Conservation (phyloP, 2,888 invertebrate genomes). For the Morpho deidamia region DNA sequence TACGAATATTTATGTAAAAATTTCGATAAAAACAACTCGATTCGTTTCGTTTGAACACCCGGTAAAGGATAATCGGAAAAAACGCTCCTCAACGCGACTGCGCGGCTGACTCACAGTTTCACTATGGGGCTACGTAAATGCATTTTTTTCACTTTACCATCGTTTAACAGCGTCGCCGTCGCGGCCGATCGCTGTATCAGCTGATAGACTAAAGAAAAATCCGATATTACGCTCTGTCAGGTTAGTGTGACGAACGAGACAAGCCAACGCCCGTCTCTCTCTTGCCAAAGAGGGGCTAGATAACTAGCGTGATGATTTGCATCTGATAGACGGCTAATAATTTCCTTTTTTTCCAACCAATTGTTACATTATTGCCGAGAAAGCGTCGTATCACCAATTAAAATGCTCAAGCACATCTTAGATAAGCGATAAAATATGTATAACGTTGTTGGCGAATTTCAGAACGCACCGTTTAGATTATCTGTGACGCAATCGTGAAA, state of each 20-base stretch:
- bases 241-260: conserved; percentile 63
- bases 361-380: conserved; percentile 47
- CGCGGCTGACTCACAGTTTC: conserved; percentile 53
- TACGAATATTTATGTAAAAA: conserved; percentile 17
- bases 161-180: conserved; percentile 32
- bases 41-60: conserved; percentile 54
- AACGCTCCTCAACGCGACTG: conserved; percentile 51
- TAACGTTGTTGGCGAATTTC: not conserved
- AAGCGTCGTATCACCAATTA: conserved; percentile 30
- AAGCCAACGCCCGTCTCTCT: conserved; percentile 41
- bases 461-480: not conserved
- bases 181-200: conserved; percentile 41
- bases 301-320: conserved; percentile 66
- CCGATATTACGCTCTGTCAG: conserved; percentile 58
- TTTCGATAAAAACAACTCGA: conserved; percentile 40
- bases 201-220: conserved; percentile 55
- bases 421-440: not conserved
- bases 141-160: conserved; percentile 46
- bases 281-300: conserved; percentile 56
- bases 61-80: conserved; percentile 53
- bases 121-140: conserved; percentile 57
- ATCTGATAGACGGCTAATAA: conserved; percentile 67
- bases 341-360: conserved; percentile 55
- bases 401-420: not conserved
- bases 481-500: conserved; percentile 43